Base-by-base conservation (phyloP, 2,797 vertebrate species). In the Eulemur rubriventer region DNA sequence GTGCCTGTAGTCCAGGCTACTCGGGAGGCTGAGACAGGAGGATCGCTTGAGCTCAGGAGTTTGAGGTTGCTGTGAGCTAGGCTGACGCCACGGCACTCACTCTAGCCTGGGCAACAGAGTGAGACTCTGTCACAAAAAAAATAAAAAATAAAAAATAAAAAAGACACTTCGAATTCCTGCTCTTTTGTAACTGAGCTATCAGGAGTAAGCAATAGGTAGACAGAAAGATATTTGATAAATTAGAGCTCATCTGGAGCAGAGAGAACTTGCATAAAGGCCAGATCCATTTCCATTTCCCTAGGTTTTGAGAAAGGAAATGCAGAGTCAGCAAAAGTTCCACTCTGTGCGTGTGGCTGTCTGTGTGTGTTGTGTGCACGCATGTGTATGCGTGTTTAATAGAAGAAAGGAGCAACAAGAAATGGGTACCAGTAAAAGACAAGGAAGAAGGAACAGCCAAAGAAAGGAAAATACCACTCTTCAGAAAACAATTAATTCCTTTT, bases 401-500 rank as follows among this genome's bases (percentile, higher is more conserved):
- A 24, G 28, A 94, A 96, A 83, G 46, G 14, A 33, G n/a, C 61
- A 86, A 65, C 14, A 69, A 79, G 55, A 90, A 94, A 38, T 50
- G 50, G 80, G 38, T 59, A 33, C 43, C 82, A 89, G 70, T 75
- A 65, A 92, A 89, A 94, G 52, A 76, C 70, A 81, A n/a, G 13
- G 33, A 73, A 38, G 67, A 85, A 75, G 65, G n/a, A 91, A 87
- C 73, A 87, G 85, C 26, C 75, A 76, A 50, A 79, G 50, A 80
- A 95, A 81, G 46, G 75, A 88, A 94, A 97, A 65, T 6, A 80
- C n/a, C 76, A n/a, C 50, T 43, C 59, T 67, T 94, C 46, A 81
- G 80, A 88, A 97, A 93, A 83, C 61, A 95, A 94, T 87, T 83
- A 93, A 84, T 43, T 88, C 38, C 78, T 93, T 87, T 97, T 92